Base-by-base conservation (phyloP, 2,888 invertebrate genomes). In the Amblyjoppa proteus region DNA sequence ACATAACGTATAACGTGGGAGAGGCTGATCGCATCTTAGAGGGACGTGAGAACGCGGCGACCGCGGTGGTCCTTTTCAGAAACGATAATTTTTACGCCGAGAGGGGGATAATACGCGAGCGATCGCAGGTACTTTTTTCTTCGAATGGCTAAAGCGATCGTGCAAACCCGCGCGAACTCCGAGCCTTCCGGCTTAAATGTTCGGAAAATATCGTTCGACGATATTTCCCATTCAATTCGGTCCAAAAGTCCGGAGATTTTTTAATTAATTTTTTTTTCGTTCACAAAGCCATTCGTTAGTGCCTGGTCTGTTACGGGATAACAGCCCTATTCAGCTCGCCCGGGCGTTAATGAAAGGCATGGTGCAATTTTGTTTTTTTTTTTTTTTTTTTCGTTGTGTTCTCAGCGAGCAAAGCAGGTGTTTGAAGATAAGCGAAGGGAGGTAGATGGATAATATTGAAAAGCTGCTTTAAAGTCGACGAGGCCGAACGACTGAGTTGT, bases 41-140 rank as follows among this genome's bases (percentile, higher is more conserved):
- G 76, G 38, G 61, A 85, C 87, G 88, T 88, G 88, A 87, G 88
- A 88, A 88, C 81, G 87, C 66, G 49, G 61, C 85, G 88, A 87
- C 88, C 88, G 81, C 73, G 74, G 85, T 81, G 87, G 87, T 83
- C 83, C 86, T 81, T 84, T 77, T 75, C 76, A 68, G 75, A 73
- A 81, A 81, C 68, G 20, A 78, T 81, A 73, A 74, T 77, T 81
- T 45, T 69, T 51, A 64, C n/a, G 58, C 13, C 4, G 31, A 13
- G 31, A 64, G 6, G 64, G 31, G 34, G 28, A 64, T 64, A 9
- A n/a, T 49, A 16, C 16, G n/a, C 64, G 31, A 31, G 13, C 16
- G 13, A 64, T 31, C 34, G 7, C 16, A n/a, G 1, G 64, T 16
- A 16, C 6, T 11, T 58, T 34, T 4, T 16, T 31, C 16, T 53